Evolutionary conservation across 2,888 invertebrate genomes (phyloP), one percentile per base, ranked within the genome.

Genomic region (Tetheella fluctuosa): DNA sequence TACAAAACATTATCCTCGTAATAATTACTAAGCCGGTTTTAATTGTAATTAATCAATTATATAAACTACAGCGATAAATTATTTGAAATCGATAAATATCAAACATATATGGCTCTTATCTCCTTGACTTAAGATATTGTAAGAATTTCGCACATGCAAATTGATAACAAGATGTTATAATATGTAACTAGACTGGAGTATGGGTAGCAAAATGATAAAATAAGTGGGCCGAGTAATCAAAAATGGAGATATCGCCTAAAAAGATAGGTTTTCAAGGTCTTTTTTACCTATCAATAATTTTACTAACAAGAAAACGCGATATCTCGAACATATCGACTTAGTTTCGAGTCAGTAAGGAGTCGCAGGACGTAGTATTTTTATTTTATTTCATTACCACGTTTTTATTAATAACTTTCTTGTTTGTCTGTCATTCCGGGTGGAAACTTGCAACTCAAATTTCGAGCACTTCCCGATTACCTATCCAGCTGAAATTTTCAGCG

Each of bases 141-240:
- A 48, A 17, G 10, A 20, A 48, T 20, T 48, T 48, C 20, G 48
- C 48, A 48, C 48, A 10, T 20, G 20, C 48, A 6, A 48, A 48
- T 15, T 48, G 48, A 48, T 48, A 48, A 48, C 17, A 20, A 48
- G 20, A 48, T 48, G 48, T 17, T 10, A 39, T 20, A 48, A n/a
- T 48, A 48, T 48, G 48, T 48, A 42, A 42, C 42, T 42, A 48
- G 48, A 48, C 48, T 20, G 10, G 20, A 17, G 20, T 48, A 20
- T 48, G 17, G 10, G 20, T 7, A 15, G 20, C 20, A 17, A n/a
- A 48, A 48, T 48, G 48, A 48, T 48, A 48, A 48, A 42, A 48
- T 20, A 48, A 20, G 20, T 48, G 10, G 48, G 48, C 8, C 48
- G 48, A 20, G 8, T 39, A 42, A 42, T 42, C 42, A 17, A 42